phyloP scores from a whole-genome alignment of 2,888 invertebrate species.

The Crossocerus cetratus region DNA sequence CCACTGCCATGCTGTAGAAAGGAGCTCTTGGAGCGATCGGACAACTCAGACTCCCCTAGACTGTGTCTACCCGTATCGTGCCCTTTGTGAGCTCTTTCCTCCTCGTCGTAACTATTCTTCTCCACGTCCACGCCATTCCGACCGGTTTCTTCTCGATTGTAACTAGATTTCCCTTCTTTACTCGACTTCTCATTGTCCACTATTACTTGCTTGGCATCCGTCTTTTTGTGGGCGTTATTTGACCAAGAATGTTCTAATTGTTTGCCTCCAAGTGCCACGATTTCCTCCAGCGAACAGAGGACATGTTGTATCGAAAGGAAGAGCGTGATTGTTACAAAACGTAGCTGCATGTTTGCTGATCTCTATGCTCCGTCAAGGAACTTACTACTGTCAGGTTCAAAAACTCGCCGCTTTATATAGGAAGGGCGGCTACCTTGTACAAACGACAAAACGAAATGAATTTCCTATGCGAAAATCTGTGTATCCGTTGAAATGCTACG shows the following conservation, averaged over 20 bases:
- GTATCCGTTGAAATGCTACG: slow-evolving; percentile 32
- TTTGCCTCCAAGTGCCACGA: background rate
- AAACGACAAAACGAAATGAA: slow-evolving; percentile 56
- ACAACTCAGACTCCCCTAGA: slow-evolving; percentile 74
- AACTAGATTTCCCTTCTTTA: slow-evolving; percentile 44
- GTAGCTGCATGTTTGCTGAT: slow-evolving; percentile 13
- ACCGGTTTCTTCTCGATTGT: slow-evolving; percentile 44
- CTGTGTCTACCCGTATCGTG: slow-evolving; percentile 77
- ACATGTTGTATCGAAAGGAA: background rate
- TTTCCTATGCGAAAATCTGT: slow-evolving; percentile 49
- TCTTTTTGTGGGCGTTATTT: slow-evolving; percentile 39
- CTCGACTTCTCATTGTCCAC: slow-evolving; percentile 45
- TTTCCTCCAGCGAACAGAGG: slow-evolving; percentile 7
- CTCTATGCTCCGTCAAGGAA: background rate
- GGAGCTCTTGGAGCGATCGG: slow-evolving; percentile 55
- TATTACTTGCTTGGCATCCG: slow-evolving; percentile 42
- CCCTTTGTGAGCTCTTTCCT: slow-evolving; percentile 78
- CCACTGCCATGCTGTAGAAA: slow-evolving; percentile 52
- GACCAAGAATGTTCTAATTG: slow-evolving; percentile 35
- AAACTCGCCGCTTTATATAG: slow-evolving; percentile 50
- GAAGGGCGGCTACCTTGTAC: slow-evolving; percentile 46
- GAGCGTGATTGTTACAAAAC: background rate
- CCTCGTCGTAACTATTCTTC: slow-evolving; percentile 78
- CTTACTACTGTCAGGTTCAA: background rate
- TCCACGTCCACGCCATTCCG: slow-evolving; percentile 65